phyloP scores from a whole-genome alignment of 2,113 vertebrate genomes.

The Pseudonaja textilis region DNA sequence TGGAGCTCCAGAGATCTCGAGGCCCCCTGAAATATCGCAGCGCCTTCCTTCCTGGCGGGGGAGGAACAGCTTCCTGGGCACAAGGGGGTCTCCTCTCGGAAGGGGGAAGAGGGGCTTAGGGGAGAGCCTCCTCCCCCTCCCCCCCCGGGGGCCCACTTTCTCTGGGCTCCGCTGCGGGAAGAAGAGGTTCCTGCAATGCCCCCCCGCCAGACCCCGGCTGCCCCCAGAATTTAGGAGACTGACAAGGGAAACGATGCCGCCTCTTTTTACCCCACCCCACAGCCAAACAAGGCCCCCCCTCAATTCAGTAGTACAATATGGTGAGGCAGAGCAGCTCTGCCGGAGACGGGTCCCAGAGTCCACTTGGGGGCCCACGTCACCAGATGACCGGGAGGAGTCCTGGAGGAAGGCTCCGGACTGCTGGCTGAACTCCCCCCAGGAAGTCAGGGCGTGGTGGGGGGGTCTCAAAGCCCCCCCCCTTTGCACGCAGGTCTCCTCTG shows the following conservation, averaged over 20 bases:
- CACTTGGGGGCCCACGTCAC: not conserved
- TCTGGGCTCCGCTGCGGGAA: not conserved
- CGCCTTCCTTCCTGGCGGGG: not conserved
- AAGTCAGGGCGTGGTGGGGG: not conserved
- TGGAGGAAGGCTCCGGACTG: not conserved
- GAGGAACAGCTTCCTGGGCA: not conserved
- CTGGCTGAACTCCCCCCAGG: not conserved
- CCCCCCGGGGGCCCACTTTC: no score
- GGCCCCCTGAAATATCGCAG: not conserved
- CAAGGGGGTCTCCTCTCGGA: not conserved
- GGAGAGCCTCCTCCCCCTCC: not conserved
- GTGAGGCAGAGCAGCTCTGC: not conserved
- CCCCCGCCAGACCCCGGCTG: not conserved
- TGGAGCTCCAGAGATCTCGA: not conserved
- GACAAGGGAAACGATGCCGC: not conserved
- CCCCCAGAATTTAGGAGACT: not conserved
- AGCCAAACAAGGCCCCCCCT: accelerated
- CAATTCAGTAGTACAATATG: not conserved
- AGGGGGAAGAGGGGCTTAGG: not conserved
- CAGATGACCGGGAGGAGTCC: not conserved
- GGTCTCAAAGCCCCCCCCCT: not conserved
- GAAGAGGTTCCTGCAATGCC: no score
- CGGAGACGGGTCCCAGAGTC: not conserved
- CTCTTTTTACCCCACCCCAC: not conserved
- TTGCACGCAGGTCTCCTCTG: not conserved